Base-by-base conservation (phyloP, 2,113 vertebrate species). In the Psammodynastes pulverulentus region DNA sequence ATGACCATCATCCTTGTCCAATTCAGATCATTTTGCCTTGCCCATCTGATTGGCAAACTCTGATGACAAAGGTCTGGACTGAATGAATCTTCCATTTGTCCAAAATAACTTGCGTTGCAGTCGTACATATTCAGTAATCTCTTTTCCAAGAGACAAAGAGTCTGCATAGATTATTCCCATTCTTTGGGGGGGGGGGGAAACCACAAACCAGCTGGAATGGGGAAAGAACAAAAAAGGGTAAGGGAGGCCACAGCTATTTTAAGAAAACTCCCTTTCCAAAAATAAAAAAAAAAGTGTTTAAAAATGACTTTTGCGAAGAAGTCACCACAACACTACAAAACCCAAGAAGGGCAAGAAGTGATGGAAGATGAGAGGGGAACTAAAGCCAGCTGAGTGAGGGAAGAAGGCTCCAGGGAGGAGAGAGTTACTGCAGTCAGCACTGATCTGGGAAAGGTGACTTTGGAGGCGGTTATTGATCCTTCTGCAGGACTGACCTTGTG, bases 381-480 rank as follows among this genome's bases (percentile, higher is more conserved):
- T 43, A 56, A 89, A n/a, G 62, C 15, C 49, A 24, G 45, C 19
- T 88, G 5, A 34, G 5, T 4, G 67, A 48, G 54, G 72, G 51
- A 45, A 84, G 39, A 45, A 84, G 90, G 88, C 46, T 67, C 54
- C 48, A 3, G 39, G 67, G 51, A 49, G 29, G 12, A 23, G 45
- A 56, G 21, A 39, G 67, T 84, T 88, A 92, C 39, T 89, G 67
- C 67, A 89, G 67, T 34, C 49, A 48, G 72, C 52, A 21, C 21
- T 7, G 4, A 7, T 3, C 67, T 56, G 67, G 10, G 88, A 84
- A 85, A 92, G 91, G 87, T 92, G 91, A 92, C 86, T 92, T 92
- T 88, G 91, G 91, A 88, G 62, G 5, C 56, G 6, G 86, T 24
- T 89, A 92, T 89, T 5, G 86, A 92, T 92, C 67, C 87, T 21